phyloP scores from a whole-genome alignment of 2,888 invertebrate species.

The Tromatobia lineatoria region DNA sequence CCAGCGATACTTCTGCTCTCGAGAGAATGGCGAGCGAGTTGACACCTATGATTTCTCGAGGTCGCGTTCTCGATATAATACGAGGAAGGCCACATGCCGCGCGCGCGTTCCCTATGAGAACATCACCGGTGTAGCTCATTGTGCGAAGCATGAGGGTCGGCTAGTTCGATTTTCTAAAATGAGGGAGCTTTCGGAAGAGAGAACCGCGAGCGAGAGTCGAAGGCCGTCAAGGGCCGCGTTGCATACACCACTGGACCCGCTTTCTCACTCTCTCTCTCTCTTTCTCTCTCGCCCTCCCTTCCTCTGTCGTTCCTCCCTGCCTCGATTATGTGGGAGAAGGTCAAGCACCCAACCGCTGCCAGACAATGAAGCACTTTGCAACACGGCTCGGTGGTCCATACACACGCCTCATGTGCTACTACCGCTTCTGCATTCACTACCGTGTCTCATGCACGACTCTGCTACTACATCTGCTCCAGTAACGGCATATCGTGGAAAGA shows the following conservation, averaged over 20 bases:
- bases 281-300: slow-evolving; percentile 32
- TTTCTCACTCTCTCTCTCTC: background rate
- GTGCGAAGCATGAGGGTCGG: slow-evolving; percentile 49
- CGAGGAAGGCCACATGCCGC: slow-evolving; percentile 44
- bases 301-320: slow-evolving; percentile 35
- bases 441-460: slow-evolving; percentile 36
- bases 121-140: slow-evolving; percentile 41
- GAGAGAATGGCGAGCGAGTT: slow-evolving; percentile 60
- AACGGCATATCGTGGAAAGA: slow-evolving; percentile 56
- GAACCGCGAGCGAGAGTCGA: slow-evolving; percentile 51
- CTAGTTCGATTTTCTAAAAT: slow-evolving; percentile 66
- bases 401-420: slow-evolving; percentile 25
- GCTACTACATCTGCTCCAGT: slow-evolving; percentile 53
- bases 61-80: slow-evolving; percentile 66
- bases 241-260: slow-evolving; percentile 14
- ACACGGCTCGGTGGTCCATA: slow-evolving; percentile 55
- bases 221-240: slow-evolving; percentile 60
- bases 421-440: slow-evolving; percentile 17
- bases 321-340: slow-evolving; percentile 81
- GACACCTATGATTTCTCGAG: slow-evolving; percentile 68
- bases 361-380: slow-evolving; percentile 83
- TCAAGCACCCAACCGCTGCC: slow-evolving; percentile 82
- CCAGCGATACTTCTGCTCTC: slow-evolving; percentile 11
- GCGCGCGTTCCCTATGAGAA: slow-evolving; percentile 10
- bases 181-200: slow-evolving; percentile 51